Evolutionary conservation across 1,140 invertebrate genomes (phyloP), one percentile per base, ranked within the genome.

Genomic region (Nebria ingens): DNA sequence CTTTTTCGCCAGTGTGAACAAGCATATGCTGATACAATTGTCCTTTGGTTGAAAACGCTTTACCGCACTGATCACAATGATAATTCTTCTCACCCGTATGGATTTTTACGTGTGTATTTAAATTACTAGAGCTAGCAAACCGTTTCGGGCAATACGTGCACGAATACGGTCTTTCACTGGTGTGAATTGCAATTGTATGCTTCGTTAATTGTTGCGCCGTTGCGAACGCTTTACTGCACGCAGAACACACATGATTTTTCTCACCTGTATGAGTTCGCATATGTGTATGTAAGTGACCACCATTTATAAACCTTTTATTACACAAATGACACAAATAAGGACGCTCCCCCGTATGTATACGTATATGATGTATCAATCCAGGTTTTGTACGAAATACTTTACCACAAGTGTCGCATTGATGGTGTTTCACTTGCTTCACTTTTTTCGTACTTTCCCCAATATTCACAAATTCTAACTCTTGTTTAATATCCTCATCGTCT

Each of bases 111-210:
- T 73, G 72, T 9, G 66, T 69, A 45, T 64, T 66, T 17, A 73
- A 54, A 55, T 70, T 71, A 54, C 69, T 69, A 0, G 71, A 71
- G 58, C 67, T 69, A 4, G 67, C 69, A 60, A 71, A 72, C 49
- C 52, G 22, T 55, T 76, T 76, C 4, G 59, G 65, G 56, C 80
- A 83, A 45, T 72, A 65, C 2, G 61, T 64, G 61, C 80, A 82
- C n/a, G 69, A 65, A 59, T 79, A 79, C 0, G 79, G 79, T 51
- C 74, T 63, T 55, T 81, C 74, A 0, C 79, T 79, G 0, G 83
- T 87, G 62, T 91, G 87, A 25, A 88, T 65, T 78, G 52, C 87
- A 70, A 65, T 80, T 70, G 65, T 80, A 73, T 64, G 77, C 72
- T 79, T 77, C 0, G 76, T 77, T 13, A 79, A 55, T 42, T 77